Conservation (phyloP, 1,140 invertebrate genomes). For the Dinothrombium tinctorium region DNA sequence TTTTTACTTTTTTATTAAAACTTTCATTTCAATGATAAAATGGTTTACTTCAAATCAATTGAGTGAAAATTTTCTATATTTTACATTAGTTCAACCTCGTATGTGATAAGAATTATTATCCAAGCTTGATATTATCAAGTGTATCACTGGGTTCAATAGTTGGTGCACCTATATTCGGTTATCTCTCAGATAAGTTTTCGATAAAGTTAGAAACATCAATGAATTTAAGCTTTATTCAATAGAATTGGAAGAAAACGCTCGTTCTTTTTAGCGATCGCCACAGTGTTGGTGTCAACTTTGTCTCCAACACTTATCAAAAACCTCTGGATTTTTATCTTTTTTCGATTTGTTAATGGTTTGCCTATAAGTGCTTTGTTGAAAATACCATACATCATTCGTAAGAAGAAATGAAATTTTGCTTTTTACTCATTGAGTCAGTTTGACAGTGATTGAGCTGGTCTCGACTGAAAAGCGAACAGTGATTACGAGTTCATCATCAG, state of each 20-base stretch:
- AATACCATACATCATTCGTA: slow-evolving; percentile 61
- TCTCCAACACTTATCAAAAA: slow-evolving; percentile 21
- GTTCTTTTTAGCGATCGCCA: slow-evolving; percentile 16
- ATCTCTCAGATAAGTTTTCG: slow-evolving; percentile 34
- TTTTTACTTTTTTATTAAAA: no score
- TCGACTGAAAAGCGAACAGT: slow-evolving; percentile 69
- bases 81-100: slow-evolving; percentile 36
- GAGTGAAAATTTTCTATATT: no score
- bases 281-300: slow-evolving; percentile 11
- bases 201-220: slow-evolving; percentile 4
- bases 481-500: slow-evolving; percentile 60
- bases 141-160: slow-evolving; percentile 43
- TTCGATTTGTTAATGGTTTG: slow-evolving; percentile 49
- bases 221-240: slow-evolving; percentile 5
- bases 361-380: slow-evolving; percentile 80
- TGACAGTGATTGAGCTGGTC: slow-evolving; percentile 50
- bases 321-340: slow-evolving; percentile 55
- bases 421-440: not conserved
- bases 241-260: slow-evolving; percentile 15
- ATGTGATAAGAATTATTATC: slow-evolving; percentile 36
- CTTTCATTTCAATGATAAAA: no score
- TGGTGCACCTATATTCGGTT: slow-evolving; percentile 41
- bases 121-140: slow-evolving; percentile 34
- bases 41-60: no score
- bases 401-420: slow-evolving; percentile 23